Percentiles rank a stretch among this genome's conserved stretches.
Conservation (phyloP, 2,888 invertebrate genomes). For the Drosophila affinis region DNA sequence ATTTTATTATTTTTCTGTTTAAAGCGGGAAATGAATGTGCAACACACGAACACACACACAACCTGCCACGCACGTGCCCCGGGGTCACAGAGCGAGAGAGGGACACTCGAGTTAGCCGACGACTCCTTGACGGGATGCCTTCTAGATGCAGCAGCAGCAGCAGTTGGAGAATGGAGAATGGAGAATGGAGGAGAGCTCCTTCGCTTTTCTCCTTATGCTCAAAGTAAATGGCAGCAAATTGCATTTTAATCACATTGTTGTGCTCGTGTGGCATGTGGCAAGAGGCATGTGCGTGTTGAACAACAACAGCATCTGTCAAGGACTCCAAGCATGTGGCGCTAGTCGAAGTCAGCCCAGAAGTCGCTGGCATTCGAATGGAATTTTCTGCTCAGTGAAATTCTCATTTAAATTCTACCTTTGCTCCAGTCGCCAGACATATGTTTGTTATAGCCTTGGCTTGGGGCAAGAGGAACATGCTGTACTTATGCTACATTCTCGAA, state of each 20-base stretch:
- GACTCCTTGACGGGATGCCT: slow-evolving; percentile 24
- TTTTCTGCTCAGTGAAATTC: neutral
- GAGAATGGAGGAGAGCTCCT: slow-evolving; percentile 16
- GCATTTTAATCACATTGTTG: slow-evolving; percentile 76
- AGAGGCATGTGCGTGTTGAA: slow-evolving; percentile 15
- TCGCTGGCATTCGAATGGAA: neutral
- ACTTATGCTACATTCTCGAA: too few relatives aligned
- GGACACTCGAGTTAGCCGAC: slow-evolving; percentile 19
- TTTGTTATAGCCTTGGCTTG: too few relatives aligned
- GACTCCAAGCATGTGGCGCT: slow-evolving; percentile 2
- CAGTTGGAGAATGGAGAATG: neutral
- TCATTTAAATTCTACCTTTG: neutral
- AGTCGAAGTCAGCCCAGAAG: neutral
- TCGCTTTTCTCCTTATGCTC: slow-evolving; percentile 39
- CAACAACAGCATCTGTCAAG: slow-evolving; percentile 11
- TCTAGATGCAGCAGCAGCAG: slow-evolving; percentile 16
- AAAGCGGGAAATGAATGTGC: slow-evolving; percentile 64
- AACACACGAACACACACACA: slow-evolving; percentile 5
- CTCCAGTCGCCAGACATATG: too few relatives aligned
- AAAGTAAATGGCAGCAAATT: slow-evolving; percentile 71
- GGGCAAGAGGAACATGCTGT: too few relatives aligned
- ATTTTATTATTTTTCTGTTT: slow-evolving; percentile 66
- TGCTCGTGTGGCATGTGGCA: slow-evolving; percentile 44
- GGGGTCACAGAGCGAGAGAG: neutral
- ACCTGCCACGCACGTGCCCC: neutral